A percentile compares a stretch with the other conserved stretches of the same genome.
Evolutionary conservation across 2,113 vertebrate genomes (phyloP).

Genomic region (Sarotherodon lohbergeri): DNA sequence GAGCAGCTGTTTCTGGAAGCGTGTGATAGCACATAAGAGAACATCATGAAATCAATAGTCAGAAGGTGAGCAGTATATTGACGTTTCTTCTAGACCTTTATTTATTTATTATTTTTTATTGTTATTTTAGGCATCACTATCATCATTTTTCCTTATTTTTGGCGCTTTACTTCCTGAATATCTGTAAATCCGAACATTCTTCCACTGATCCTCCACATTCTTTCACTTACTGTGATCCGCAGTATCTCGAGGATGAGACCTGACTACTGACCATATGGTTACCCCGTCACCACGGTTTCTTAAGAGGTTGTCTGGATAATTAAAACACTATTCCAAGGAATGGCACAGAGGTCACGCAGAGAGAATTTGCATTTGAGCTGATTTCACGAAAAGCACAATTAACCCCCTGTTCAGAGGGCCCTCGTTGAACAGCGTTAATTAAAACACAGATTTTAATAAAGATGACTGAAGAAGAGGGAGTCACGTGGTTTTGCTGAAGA

Average conservation of each 20-base stretch:
- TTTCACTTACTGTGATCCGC: background rate
- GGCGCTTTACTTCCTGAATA: background rate
- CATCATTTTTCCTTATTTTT: background rate
- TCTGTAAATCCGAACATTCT: background rate
- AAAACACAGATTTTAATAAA: slow-evolving; percentile 28
- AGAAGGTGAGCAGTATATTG: background rate
- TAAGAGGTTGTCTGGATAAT: slow-evolving; percentile 34
- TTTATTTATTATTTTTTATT: background rate
- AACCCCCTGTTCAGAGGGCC: background rate
- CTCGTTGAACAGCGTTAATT: slow-evolving; percentile 29
- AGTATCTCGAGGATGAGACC: background rate
- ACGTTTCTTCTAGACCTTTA: background rate
- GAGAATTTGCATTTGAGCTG: slow-evolving; percentile 14
- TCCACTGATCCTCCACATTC: background rate
- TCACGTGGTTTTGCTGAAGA: background rate
- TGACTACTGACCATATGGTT: slow-evolving; percentile 25
- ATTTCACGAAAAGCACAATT: slow-evolving; percentile 41
- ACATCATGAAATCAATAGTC: background rate
- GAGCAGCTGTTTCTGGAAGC: background rate
- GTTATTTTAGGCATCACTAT: background rate
- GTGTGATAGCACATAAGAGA: background rate
- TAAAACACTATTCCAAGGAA: slow-evolving; percentile 14
- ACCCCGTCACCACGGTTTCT: background rate
- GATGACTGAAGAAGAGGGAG: background rate
- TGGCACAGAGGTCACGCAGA: background rate